Percentiles rank a stretch among this genome's conserved stretches.
These are phyloP conservation scores for Alloscopus bannaensis DNA, from an alignment of 2,888 invertebrate species.

Conservation along the genomic window DNA sequence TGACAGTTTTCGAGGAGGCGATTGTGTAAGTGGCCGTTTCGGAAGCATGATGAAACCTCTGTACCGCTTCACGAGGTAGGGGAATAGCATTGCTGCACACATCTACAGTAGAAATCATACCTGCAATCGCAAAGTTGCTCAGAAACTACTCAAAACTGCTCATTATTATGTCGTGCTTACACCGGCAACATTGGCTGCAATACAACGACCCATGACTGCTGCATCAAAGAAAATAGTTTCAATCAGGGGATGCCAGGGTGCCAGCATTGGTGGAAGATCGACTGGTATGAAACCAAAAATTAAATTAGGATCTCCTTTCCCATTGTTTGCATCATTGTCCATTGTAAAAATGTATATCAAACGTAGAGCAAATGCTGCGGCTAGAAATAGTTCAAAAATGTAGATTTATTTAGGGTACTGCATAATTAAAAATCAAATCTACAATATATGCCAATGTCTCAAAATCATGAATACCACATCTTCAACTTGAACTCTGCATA, in stretches of 20 bases:
- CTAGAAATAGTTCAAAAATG: constrained; percentile 20
- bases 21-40: constrained; percentile 28
- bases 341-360: constrained; percentile 60
- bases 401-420: neutral
- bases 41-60: constrained; percentile 26
- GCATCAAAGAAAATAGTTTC: constrained; percentile 61
- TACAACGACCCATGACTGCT: constrained; percentile 37
- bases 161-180: constrained; percentile 25
- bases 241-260: constrained; percentile 57
- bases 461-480: no score
- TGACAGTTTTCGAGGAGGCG: no score
- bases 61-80: constrained; percentile 26
- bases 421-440: neutral
- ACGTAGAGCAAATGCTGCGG: constrained; percentile 42
- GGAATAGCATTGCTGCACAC: constrained; percentile 34
- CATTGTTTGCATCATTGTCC: constrained; percentile 43
- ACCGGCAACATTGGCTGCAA: constrained; percentile 49
- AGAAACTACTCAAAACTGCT: no score
- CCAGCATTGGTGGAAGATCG: constrained; percentile 31
- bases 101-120: constrained; percentile 22
- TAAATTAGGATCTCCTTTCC: constrained; percentile 51
- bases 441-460: neutral
- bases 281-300: constrained; percentile 64
- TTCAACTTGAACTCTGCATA: no score
- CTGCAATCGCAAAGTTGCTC: no score